These are phyloP conservation scores for Columba guinea DNA, from an alignment of 2,797 vertebrate species.

Conservation along the genomic window DNA sequence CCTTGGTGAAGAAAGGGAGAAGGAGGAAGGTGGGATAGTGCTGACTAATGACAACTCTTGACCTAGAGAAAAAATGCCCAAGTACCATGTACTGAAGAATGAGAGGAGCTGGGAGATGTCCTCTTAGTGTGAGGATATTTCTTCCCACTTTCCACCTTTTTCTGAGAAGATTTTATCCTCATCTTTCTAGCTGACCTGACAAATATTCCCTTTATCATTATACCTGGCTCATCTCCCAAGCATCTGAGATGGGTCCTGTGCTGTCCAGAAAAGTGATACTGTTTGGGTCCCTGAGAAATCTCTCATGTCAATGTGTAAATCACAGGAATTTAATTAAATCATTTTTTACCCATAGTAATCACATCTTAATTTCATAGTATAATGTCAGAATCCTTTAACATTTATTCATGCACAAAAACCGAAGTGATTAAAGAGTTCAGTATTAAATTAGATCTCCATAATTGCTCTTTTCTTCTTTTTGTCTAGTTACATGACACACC, in stretches of 20 bases:
- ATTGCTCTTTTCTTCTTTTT: not conserved
- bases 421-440: not conserved
- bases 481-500: not conserved
- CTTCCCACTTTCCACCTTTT: not conserved
- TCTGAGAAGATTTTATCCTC: not conserved
- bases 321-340: not conserved
- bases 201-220: accelerated
- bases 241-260: not conserved
- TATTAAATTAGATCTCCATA: conserved; percentile 5
- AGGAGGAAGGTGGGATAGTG: not conserved
- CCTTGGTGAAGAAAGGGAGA: not conserved
- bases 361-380: not conserved
- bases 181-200: not conserved
- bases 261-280: not conserved
- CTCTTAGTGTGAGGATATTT: not conserved
- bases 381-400: not conserved
- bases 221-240: not conserved
- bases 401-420: not conserved
- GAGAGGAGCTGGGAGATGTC: not conserved
- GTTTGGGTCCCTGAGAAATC: not conserved
- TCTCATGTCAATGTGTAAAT: not conserved
- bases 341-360: not conserved
- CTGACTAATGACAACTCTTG: not conserved
- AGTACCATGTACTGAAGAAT: not conserved
- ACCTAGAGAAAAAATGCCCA: not conserved